These are phyloP conservation scores for Elymnias hypermnestra DNA, from an alignment of 1,140 invertebrate genomes.

Conservation along the genomic window DNA sequence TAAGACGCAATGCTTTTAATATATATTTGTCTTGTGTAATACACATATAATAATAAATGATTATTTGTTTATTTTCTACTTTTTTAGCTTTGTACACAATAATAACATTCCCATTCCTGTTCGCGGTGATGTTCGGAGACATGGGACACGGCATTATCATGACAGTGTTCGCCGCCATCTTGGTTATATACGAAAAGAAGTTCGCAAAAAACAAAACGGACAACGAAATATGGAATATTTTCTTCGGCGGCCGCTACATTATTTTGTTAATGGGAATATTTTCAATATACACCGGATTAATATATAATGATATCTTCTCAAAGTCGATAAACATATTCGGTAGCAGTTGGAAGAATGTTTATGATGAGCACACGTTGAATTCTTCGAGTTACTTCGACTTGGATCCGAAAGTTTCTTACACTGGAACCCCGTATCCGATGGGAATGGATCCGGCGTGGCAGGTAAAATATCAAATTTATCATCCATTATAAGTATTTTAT, in stretches of 20 bases:
- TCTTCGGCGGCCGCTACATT: conserved; percentile 90
- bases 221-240: conserved; percentile 87
- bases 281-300: conserved; percentile 88
- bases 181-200: conserved; percentile 80
- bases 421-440: conserved; percentile 80
- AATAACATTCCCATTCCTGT: conserved; percentile 85
- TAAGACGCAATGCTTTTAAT: too few species aligned
- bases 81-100: conserved; percentile 81
- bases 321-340: conserved; percentile 90
- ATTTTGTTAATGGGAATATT: conserved; percentile 91
- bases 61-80: not conserved
- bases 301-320: conserved; percentile 92
- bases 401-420: conserved; percentile 78
- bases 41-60: too few species aligned
- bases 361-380: conserved; percentile 64
- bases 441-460: conserved; percentile 90
- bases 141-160: conserved; percentile 84
- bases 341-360: conserved; percentile 80
- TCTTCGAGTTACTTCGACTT: conserved; percentile 67
- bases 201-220: conserved; percentile 68
- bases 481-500: conserved; percentile 1
- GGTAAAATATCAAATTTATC: conserved; percentile 19
- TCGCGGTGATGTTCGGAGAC: conserved; percentile 87
- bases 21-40: too few species aligned
- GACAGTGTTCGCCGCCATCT: conserved; percentile 78